These are phyloP conservation scores for Pangasius djambal DNA, from an alignment of 2,797 vertebrate genomes.

Conservation along the genomic window DNA sequence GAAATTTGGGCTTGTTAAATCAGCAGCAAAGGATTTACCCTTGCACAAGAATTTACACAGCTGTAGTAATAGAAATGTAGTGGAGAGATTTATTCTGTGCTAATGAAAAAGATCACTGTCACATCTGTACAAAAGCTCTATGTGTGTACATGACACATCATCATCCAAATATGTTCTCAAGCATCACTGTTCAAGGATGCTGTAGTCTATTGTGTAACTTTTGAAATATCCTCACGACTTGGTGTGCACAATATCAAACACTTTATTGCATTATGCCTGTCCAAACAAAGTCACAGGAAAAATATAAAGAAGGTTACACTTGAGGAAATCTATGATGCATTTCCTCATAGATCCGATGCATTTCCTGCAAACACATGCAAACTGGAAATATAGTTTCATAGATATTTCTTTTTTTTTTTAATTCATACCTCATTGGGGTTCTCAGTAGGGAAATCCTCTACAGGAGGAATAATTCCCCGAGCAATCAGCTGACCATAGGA, in stretches of 20 bases:
- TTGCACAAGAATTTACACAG: neutral
- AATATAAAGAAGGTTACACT: neutral
- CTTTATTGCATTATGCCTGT: no score
- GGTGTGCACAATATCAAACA: neutral
- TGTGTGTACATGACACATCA: neutral
- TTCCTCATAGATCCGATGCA: neutral
- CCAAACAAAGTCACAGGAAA: neutral
- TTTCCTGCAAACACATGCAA: neutral
- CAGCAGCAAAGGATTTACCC: neutral
- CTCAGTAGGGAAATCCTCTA: slow-evolving; percentile 91
- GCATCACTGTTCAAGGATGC: neutral
- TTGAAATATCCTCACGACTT: neutral
- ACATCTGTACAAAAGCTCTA: no score
- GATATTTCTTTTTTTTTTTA: neutral
- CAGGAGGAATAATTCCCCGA: slow-evolving; percentile 88
- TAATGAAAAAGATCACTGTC: neutral
- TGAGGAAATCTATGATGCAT: neutral
- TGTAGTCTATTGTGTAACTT: neutral
- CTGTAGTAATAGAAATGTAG: neutral
- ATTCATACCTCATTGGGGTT: slow-evolving; percentile 85
- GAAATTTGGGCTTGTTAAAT: neutral
- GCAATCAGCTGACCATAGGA: slow-evolving; percentile 93
- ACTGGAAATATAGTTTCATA: neutral
- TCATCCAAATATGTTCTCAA: neutral
- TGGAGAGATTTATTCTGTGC: no score